Base-by-base conservation (phyloP, 2,888 invertebrate genomes). In the Camptogramma bilineatum region DNA sequence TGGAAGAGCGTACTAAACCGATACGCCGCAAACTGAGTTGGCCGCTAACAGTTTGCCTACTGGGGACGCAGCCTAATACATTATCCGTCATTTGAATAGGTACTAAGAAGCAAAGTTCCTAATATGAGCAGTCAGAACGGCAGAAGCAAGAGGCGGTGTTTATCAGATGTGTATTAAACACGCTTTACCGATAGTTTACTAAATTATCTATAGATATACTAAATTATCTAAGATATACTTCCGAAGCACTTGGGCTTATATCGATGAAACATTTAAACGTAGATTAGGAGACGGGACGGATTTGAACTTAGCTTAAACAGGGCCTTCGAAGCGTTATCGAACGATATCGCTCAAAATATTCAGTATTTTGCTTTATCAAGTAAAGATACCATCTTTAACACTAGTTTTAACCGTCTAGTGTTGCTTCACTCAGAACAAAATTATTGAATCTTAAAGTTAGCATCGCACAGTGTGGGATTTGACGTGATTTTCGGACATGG, bases 171-270 rank as follows among this genome's bases (percentile, higher is more conserved):
- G 24, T 48, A 56, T 47, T 10, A 39, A 34, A 52, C 44, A 61
- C 28, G 65, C 65, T 54, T 59, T 53, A 50, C 58, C 50, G 50
- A 52, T 55, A 62, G 66, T 54, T 39, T 56, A 31, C 44, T 21
- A 46, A 8, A 46, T 48, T 42, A 61, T 62, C 54, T 55, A 55
- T 52, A 66, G 68, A 67, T 73, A 74, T 73, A 76, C 77, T 83
- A 47, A 55, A 47, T 47, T 47, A 61, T 61, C 53, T 54, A 52
- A 66, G 68, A 67, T 73, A 74, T 73, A 76, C 78, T 83, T 82
- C 82, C 79, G 75, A 73, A 79, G 81, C 83, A 80, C 81, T 73
- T 80, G 79, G 65, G 82, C 82, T 81, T 82, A 73, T 80, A 80
- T 74, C 69, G 73, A 76, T 77, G 76, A 78, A 75, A 81, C 74